Evolutionary conservation across 2,888 invertebrate species (phyloP).

Genomic region (Podabrus alpinus): DNA sequence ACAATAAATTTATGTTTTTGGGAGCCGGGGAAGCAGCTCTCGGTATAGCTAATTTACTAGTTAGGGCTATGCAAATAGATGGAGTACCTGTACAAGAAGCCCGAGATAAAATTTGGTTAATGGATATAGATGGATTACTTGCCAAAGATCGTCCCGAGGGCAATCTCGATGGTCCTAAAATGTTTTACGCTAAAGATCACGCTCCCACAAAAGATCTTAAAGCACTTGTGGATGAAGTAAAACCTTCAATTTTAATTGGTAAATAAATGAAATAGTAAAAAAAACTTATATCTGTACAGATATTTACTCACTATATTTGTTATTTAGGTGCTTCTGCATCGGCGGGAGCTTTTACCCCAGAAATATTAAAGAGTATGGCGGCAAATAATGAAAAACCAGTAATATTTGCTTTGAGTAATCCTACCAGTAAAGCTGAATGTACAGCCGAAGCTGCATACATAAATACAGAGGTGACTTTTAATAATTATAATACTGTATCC

Average conservation of each 20-base stretch:
- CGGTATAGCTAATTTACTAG: conserved; percentile 33
- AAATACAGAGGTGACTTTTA: conserved; percentile 71
- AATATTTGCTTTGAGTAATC: conserved; percentile 97
- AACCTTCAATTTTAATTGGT: conserved; percentile 90
- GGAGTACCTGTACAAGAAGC: conserved; percentile 71
- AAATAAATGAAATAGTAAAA: conserved; percentile 11
- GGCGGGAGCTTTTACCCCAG: conserved; percentile 87
- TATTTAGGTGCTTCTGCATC: conserved; percentile 86
- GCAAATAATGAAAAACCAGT: conserved; percentile 82
- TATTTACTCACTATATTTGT: neutral
- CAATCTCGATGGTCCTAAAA: conserved; percentile 70
- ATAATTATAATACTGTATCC: too few species aligned
- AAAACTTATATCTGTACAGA: neutral
- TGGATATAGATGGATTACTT: conserved; percentile 90
- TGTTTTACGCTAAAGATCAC: conserved; percentile 76
- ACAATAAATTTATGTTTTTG: conserved; percentile 89
- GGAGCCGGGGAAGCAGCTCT: conserved; percentile 72
- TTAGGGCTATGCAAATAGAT: conserved; percentile 56
- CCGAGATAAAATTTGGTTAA: conserved; percentile 89
- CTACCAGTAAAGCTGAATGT: conserved; percentile 97
- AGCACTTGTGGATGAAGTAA: conserved; percentile 79
- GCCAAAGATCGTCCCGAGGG: conserved; percentile 70
- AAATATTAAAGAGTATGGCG: conserved; percentile 85
- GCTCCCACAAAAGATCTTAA: conserved; percentile 77
- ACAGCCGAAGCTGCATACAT: conserved; percentile 98